Evolutionary conservation across 2,888 invertebrate species (phyloP).

Genomic region (Xestia c-nigrum): DNA sequence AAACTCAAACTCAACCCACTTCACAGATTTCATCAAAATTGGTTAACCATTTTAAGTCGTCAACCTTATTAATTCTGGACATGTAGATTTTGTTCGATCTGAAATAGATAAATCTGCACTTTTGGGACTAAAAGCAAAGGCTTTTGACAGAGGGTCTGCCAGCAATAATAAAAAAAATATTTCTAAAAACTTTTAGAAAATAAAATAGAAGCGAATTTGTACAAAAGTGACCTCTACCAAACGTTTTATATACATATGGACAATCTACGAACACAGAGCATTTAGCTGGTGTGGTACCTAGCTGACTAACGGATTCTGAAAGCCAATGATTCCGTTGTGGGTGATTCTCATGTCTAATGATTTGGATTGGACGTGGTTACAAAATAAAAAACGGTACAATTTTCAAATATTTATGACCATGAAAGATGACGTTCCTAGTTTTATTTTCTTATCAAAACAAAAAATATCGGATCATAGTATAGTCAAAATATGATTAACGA

Average conservation of each 20-base stretch:
- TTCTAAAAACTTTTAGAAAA: conserved; percentile 31
- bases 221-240: conserved; percentile 60
- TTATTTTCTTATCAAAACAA: background rate
- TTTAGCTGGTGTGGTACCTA: conserved; percentile 25
- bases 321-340: background rate
- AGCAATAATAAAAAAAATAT: conserved; percentile 19
- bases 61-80: background rate
- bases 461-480: background rate
- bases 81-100: conserved; percentile 26
- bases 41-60: conserved; percentile 15
- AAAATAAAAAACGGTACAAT: conserved; percentile 19
- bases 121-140: conserved; percentile 34
- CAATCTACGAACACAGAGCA: conserved; percentile 36
- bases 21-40: conserved; percentile 10
- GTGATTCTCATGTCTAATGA: background rate
- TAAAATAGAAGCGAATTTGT: conserved; percentile 44
- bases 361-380: background rate
- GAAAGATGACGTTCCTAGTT: background rate
- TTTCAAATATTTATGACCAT: background rate
- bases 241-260: conserved; percentile 46
- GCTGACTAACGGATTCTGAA: conserved; percentile 17
- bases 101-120: conserved; percentile 50
- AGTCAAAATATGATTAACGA: background rate
- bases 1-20: too few species aligned
- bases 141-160: conserved; percentile 23